Conservation (phyloP, 2,797 vertebrate species). For the Periparus ater region DNA sequence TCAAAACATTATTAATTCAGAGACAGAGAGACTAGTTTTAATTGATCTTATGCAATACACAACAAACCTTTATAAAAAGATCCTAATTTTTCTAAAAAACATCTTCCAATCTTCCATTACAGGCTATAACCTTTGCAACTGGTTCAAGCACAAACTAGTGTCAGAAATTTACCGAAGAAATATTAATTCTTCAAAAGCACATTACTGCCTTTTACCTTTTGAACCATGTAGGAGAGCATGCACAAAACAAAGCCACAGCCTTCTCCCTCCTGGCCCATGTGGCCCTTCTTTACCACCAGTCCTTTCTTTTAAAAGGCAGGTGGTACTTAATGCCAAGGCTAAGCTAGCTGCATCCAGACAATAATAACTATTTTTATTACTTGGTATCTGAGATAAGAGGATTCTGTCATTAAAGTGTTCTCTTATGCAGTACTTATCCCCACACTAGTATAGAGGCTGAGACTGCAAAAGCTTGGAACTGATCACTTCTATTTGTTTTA, state of each 20-base stretch:
- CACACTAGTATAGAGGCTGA: background rate
- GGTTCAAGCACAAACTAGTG: background rate
- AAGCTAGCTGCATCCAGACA: conserved; percentile 59
- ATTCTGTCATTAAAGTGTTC: conserved; percentile 65
- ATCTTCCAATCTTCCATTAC: background rate
- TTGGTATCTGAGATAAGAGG: conserved; percentile 64
- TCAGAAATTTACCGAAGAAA: background rate
- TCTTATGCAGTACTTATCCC: conserved; percentile 48
- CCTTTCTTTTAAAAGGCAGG: background rate
- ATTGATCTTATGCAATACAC: background rate
- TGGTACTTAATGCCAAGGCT: conserved; percentile 45
- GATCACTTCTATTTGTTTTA: conserved; percentile 58
- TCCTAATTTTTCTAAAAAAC: background rate
- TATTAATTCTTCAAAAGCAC: background rate
- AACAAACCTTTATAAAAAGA: background rate
- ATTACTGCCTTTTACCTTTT: background rate
- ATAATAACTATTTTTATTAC: conserved; percentile 70
- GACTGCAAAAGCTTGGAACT: conserved; percentile 46
- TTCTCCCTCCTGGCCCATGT: background rate
- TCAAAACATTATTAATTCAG: background rate
- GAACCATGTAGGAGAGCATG: background rate
- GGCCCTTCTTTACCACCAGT: background rate
- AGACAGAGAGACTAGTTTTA: background rate
- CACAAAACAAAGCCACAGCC: background rate
- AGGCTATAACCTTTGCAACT: fast-evolving